phyloP scores from a whole-genome alignment of 2,888 invertebrate genomes.

The Phalera bucephala region DNA sequence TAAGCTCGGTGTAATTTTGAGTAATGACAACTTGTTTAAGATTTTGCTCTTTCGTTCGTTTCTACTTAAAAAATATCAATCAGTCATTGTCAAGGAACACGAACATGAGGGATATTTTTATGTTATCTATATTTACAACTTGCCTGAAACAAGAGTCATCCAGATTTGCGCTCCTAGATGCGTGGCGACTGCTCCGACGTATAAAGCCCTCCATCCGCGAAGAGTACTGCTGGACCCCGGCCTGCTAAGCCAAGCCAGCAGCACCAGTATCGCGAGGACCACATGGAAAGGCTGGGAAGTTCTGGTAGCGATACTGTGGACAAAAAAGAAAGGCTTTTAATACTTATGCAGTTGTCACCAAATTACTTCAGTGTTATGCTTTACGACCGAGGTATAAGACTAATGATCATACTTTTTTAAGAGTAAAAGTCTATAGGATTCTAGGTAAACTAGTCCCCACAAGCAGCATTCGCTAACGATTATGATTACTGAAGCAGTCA shows the following conservation, averaged over 20 bases:
- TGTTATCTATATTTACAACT: too few species aligned
- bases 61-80: neutral
- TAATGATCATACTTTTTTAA: too few species aligned
- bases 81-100: too few species aligned
- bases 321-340: slow-evolving; percentile 28
- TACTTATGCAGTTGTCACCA: too few species aligned
- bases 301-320: slow-evolving; percentile 86
- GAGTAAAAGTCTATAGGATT: too few species aligned
- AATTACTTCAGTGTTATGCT: too few species aligned
- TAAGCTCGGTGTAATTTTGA: slow-evolving; percentile 8
- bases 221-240: slow-evolving; percentile 50
- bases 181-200: slow-evolving; percentile 89
- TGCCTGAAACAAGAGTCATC: slow-evolving; percentile 96
- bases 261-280: slow-evolving; percentile 84
- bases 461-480: too few species aligned
- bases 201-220: slow-evolving; percentile 84
- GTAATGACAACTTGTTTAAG: slow-evolving; percentile 7
- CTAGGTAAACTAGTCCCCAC: too few species aligned
- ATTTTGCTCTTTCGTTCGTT: neutral
- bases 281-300: slow-evolving; percentile 91
- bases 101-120: too few species aligned
- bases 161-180: slow-evolving; percentile 95
- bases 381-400: too few species aligned
- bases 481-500: too few species aligned
- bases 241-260: slow-evolving; percentile 62